A percentile compares a stretch with the other conserved stretches of the same genome.
These are phyloP conservation scores for Lithobates pipiens DNA, from an alignment of 2,797 vertebrate genomes.

Conservation along the genomic window DNA sequence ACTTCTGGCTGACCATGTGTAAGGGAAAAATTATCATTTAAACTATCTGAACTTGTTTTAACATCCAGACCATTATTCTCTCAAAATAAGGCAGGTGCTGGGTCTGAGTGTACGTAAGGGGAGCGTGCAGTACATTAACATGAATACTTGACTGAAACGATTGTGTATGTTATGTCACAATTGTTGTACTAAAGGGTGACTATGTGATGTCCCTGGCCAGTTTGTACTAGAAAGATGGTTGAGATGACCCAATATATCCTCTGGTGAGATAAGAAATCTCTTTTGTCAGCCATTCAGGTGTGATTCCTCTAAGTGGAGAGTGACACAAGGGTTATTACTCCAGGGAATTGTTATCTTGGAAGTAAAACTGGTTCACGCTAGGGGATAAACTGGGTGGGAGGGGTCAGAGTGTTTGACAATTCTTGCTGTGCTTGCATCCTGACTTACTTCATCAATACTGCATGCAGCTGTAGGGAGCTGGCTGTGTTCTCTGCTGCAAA, in stretches of 20 bases:
- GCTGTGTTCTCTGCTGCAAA: constrained; percentile 78
- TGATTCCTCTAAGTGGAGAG: background rate
- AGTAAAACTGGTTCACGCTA: constrained; percentile 31
- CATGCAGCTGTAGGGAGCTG: constrained; percentile 80
- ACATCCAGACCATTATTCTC: too few relatives aligned
- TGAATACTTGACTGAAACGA: too few relatives aligned
- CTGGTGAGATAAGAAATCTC: constrained; percentile 25
- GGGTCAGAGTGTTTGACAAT: constrained; percentile 70
- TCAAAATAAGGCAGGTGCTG: too few relatives aligned
- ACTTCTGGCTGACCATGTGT: too few relatives aligned
- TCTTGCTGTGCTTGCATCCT: constrained; percentile 87
- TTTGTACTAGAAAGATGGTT: background rate
- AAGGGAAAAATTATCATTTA: too few relatives aligned
- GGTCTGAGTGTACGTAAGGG: too few relatives aligned
- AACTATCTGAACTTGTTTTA: too few relatives aligned
- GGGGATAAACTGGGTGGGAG: constrained; percentile 63
- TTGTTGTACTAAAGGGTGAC: too few relatives aligned
- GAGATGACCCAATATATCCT: background rate
- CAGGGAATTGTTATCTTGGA: constrained; percentile 38
- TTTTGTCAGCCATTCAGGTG: constrained; percentile 13
- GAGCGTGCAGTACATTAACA: too few relatives aligned
- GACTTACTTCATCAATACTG: constrained; percentile 88
- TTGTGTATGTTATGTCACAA: too few relatives aligned
- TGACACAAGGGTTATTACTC: constrained; percentile 32
- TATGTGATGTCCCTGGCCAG: background rate